phyloP scores from a whole-genome alignment of 2,888 invertebrate species.

The Drosophila borealis region DNA sequence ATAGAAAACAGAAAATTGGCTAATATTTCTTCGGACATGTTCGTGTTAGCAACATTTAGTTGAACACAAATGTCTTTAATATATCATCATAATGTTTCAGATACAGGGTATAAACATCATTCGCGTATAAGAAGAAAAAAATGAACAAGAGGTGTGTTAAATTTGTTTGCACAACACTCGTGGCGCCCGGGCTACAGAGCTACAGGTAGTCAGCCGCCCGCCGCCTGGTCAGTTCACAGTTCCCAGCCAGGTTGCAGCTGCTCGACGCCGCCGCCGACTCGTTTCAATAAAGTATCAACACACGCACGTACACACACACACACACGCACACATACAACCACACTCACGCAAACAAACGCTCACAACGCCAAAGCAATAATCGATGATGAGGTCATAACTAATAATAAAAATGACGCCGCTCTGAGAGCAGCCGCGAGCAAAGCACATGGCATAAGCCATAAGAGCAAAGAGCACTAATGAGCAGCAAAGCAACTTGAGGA shows the following conservation, averaged over 20 bases:
- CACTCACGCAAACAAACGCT: constrained; percentile 21
- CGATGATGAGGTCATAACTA: constrained; percentile 85
- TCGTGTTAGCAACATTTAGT: constrained; percentile 1
- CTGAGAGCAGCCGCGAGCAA: constrained; percentile 20
- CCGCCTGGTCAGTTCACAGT: constrained; percentile 29
- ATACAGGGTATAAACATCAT: constrained; percentile 34
- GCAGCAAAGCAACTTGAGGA: constrained; percentile 26
- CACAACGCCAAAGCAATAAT: constrained; percentile 82
- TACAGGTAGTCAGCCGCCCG: constrained; percentile 62
- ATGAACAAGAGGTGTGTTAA: constrained; percentile 50
- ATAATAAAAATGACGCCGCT: constrained; percentile 84
- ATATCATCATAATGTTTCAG: neutral
- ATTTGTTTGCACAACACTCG: constrained; percentile 68
- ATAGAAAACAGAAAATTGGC: neutral
- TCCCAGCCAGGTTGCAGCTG: constrained; percentile 54
- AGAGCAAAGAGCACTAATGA: constrained; percentile 29
- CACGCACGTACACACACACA: constrained; percentile 25
- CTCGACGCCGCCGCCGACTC: constrained; percentile 51
- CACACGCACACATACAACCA: constrained; percentile 2
- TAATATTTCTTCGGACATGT: neutral
- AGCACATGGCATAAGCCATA: constrained; percentile 43
- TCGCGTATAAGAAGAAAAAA: constrained; percentile 35
- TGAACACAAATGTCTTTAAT: neutral
- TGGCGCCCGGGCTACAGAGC: constrained; percentile 62
- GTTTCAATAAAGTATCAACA: constrained; percentile 80